Percentiles rank a stretch among this genome's conserved stretches.
Evolutionary conservation across 2,888 invertebrate species (phyloP).

Genomic region (Dione juno): DNA sequence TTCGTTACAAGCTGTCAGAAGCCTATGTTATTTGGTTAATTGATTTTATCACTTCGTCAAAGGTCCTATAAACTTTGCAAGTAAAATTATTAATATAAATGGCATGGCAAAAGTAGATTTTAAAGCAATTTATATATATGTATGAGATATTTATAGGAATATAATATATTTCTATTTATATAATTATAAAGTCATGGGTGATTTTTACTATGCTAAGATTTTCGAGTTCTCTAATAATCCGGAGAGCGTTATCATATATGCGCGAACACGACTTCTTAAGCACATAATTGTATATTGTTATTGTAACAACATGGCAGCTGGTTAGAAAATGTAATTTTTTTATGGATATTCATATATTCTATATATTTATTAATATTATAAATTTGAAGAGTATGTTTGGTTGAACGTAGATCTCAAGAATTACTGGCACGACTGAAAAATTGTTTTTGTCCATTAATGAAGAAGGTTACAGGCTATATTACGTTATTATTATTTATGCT

Average conservation of each 20-base stretch:
- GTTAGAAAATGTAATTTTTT: neutral
- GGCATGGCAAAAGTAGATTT: no score
- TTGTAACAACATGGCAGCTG: neutral
- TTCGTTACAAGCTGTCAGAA: neutral
- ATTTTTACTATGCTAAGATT: constrained; percentile 6
- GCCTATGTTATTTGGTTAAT: neutral
- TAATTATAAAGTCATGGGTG: neutral
- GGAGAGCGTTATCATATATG: constrained; percentile 11
- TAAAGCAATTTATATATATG: no score
- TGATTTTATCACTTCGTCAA: neutral
- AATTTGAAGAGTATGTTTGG: no score
- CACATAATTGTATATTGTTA: constrained; percentile 1
- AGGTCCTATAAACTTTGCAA: neutral
- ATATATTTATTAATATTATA: no score
- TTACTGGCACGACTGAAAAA: no score
- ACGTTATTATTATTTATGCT: no score
- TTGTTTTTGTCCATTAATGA: no score
- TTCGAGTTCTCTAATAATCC: constrained; percentile 17
- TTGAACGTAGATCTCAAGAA: no score
- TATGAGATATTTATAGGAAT: no score
- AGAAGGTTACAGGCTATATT: no score
- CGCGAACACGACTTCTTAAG: constrained; percentile 10
- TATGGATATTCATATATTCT: no score
- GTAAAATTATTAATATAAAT: no score
- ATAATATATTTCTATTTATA: neutral